Evolutionary conservation across 2,888 invertebrate genomes (phyloP), one percentile per base, ranked within the genome.

Genomic region (Metellina segmentata): DNA sequence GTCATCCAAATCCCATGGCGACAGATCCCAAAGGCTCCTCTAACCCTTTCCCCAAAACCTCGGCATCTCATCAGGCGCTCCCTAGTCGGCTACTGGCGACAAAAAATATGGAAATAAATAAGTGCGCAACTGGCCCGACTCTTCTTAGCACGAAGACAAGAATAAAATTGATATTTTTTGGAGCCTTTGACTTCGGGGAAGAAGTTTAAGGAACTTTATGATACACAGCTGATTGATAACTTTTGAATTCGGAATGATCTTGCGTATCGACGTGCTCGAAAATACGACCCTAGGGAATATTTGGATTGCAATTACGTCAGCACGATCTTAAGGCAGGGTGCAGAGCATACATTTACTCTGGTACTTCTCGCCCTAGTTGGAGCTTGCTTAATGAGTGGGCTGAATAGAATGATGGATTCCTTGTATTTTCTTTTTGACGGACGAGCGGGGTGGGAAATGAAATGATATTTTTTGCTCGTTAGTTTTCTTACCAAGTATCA

Each of bases 141-240:
- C 11, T 61, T 61, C 61, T 61, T 86, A 86, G 86, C 52, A 75
- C 49, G 49, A 49, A 69, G 88, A 88, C 88, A 88, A 88, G 88
- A 74, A 88, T 81, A 88, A 88, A 88, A 88, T 88, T 88, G 88
- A 88, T 88, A 88, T 88, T 88, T 88, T 88, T 88, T 88, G 88
- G 81, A 88, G 88, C 88, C 81, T 74, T 88, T 88, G 88, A 88
- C 88, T 88, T 72, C 74, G 53, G 81, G 53, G 79, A 74, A 74
- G 81, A 88, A 88, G 81, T 88, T 88, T 74, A 88, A 72, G 61
- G 81, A 88, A 88, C 61, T 81, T 88, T 81, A 72, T 81, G 88
- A 74, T 74, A 52, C 74, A 61, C 74, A 49, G 81, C 88, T 88
- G 88, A 81, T 88, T 88, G 88, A 88, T 88, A 88, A 88, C 88